phyloP scores from a whole-genome alignment of 2,888 invertebrate genomes.

The Eristalis arbustorum region DNA sequence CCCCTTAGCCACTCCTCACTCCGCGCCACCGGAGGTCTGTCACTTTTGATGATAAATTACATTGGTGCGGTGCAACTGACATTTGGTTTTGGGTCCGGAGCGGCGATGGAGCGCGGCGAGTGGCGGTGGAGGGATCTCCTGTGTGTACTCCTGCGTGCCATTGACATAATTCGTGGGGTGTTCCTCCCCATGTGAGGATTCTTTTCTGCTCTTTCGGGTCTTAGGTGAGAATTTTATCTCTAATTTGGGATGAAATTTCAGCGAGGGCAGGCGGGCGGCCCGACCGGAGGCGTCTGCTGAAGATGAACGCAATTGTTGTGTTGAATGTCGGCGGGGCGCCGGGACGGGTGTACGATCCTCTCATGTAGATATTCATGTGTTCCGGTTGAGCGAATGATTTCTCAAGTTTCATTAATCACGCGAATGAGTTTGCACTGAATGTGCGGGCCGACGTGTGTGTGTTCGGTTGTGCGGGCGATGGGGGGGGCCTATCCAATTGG shows the following conservation, averaged over 20 bases:
- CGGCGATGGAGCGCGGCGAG: neutral
- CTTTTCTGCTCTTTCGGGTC: neutral
- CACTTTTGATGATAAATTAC: slow-evolving; percentile 67
- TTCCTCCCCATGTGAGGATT: neutral
- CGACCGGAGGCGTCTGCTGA: neutral
- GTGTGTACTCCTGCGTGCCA: slow-evolving; percentile 56
- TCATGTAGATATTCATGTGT: slow-evolving; percentile 64
- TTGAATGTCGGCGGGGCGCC: neutral
- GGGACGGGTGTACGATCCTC: slow-evolving; percentile 30
- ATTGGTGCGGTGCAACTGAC: slow-evolving; percentile 63
- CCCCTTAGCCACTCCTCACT: slow-evolving; percentile 54
- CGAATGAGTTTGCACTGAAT: slow-evolving; percentile 52
- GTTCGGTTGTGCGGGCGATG: neutral
- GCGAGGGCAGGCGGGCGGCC: neutral
- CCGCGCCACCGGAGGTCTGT: slow-evolving; percentile 43
- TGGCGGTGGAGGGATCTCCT: neutral
- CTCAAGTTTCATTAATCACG: slow-evolving; percentile 66
- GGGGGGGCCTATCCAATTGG: slow-evolving; percentile 11
- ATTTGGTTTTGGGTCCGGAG: slow-evolving; percentile 35
- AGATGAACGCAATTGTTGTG: slow-evolving; percentile 24
- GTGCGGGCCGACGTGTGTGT: neutral
- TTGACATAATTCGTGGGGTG: slow-evolving; percentile 63
- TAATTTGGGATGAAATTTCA: slow-evolving; percentile 65
- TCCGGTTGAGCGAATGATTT: slow-evolving; percentile 61
- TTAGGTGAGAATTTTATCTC: slow-evolving; percentile 60